Conservation (phyloP, 2,113 vertebrate genomes). For the Gila orcuttii region DNA sequence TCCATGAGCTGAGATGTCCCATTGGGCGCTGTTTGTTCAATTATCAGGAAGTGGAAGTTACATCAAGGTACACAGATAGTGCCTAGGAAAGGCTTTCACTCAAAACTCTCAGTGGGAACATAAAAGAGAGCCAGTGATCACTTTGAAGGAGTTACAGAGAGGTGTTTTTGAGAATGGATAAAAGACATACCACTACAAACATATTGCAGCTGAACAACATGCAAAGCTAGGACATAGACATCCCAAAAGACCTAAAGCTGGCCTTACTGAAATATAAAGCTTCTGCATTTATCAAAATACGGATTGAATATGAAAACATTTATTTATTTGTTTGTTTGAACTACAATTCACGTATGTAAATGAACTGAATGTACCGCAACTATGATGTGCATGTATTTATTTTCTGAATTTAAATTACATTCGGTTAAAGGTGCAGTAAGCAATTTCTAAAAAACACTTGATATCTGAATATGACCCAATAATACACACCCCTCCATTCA, state of each 20-base stretch:
- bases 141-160: conserved; percentile 4
- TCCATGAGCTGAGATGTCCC: not conserved
- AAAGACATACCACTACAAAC: not conserved
- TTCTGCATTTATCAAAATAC: too few relatives aligned
- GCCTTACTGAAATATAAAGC: not conserved
- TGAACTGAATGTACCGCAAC: not conserved
- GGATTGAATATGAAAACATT: too few relatives aligned
- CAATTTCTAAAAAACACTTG: too few relatives aligned
- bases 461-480: too few relatives aligned
- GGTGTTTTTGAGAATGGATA: conserved; percentile 10
- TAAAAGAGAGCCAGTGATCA: not conserved
- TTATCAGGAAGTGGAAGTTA: conserved; percentile 2
- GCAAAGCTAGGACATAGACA: not conserved
- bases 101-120: conserved; percentile 20
- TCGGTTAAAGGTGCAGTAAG: too few relatives aligned
- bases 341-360: not conserved
- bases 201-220: conserved; percentile 2
- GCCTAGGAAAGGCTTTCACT: not conserved
- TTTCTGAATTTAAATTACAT: too few relatives aligned
- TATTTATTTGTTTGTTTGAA: not conserved
- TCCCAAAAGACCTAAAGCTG: not conserved
- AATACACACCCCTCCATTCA: too few relatives aligned
- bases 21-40: not conserved
- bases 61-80: conserved; percentile 14
- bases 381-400: not conserved